Conservation (phyloP, 2,888 invertebrate species). For the Phytoseiulus persimilis region DNA sequence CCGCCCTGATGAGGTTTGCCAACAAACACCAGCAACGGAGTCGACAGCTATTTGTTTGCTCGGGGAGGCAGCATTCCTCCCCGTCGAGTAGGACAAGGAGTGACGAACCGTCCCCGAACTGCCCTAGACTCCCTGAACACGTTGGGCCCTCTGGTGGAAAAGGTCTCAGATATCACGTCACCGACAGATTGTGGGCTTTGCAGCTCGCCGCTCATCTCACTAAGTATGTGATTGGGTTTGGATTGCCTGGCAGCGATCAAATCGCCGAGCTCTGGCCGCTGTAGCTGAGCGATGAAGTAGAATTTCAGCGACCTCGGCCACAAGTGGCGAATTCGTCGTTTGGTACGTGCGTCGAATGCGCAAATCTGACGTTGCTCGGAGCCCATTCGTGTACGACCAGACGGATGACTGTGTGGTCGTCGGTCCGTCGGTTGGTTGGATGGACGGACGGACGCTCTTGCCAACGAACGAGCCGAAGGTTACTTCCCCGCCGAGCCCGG, state of each 20-base stretch:
- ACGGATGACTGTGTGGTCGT: background rate
- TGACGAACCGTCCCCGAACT: background rate
- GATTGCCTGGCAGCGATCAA: background rate
- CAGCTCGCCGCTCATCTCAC: background rate
- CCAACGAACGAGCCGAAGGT: no score
- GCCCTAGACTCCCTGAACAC: no score
- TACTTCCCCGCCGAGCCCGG: no score
- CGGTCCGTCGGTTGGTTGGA: background rate
- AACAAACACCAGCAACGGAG: background rate
- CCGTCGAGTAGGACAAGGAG: background rate
- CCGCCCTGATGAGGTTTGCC: background rate
- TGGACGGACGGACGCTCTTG: background rate
- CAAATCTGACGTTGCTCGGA: background rate
- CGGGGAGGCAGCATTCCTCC: background rate
- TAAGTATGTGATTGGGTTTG: background rate
- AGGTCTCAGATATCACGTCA: background rate
- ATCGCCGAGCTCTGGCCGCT: background rate
- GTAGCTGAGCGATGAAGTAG: background rate
- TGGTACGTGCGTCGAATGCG: slow-evolving; percentile 5
- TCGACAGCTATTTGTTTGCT: background rate
- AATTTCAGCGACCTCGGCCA: background rate
- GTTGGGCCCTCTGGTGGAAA: background rate
- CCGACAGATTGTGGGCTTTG: background rate
- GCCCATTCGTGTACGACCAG: background rate
- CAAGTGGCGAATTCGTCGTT: background rate